Conservation (phyloP, 2,888 invertebrate genomes). For the Lepidochrysops patricia region DNA sequence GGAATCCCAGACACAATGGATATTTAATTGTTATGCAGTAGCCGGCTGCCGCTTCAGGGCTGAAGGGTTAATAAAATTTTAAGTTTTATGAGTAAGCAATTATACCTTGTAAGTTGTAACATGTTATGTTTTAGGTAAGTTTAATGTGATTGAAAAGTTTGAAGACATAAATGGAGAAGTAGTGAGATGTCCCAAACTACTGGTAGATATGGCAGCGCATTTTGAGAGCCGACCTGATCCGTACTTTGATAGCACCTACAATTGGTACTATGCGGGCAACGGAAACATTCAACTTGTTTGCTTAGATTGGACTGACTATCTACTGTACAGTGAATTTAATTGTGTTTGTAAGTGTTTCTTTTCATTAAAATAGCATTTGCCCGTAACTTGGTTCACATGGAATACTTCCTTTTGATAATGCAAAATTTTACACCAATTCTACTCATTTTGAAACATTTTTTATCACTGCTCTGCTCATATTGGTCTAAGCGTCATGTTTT, state of each 20-base stretch:
- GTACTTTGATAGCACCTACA: slow-evolving; percentile 48
- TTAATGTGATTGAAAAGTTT: slow-evolving; percentile 27
- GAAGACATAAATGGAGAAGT: slow-evolving; percentile 49
- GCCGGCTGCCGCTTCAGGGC: too few relatives aligned
- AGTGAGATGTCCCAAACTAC: slow-evolving; percentile 45
- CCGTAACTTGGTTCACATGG: too few relatives aligned
- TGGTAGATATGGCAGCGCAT: slow-evolving; percentile 49
- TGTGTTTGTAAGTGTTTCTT: slow-evolving; percentile 49
- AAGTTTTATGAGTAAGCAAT: neutral
- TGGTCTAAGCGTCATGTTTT: too few relatives aligned
- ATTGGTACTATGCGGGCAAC: slow-evolving; percentile 65
- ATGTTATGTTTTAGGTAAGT: slow-evolving; percentile 21
- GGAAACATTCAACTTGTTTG: slow-evolving; percentile 50
- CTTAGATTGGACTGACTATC: slow-evolving; percentile 43
- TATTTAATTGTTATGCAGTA: too few relatives aligned
- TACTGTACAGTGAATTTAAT: slow-evolving; percentile 51
- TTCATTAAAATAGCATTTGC: too few relatives aligned
- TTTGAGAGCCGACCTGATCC: slow-evolving; percentile 53
- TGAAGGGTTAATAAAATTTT: too few relatives aligned
- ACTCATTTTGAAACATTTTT: too few relatives aligned
- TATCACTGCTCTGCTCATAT: too few relatives aligned
- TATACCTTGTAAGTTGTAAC: neutral
- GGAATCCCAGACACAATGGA: too few relatives aligned
- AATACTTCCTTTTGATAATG: too few relatives aligned
- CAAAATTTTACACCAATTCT: too few relatives aligned